Conservation (phyloP, 2,888 invertebrate species). For the Pediacus dermestoides region DNA sequence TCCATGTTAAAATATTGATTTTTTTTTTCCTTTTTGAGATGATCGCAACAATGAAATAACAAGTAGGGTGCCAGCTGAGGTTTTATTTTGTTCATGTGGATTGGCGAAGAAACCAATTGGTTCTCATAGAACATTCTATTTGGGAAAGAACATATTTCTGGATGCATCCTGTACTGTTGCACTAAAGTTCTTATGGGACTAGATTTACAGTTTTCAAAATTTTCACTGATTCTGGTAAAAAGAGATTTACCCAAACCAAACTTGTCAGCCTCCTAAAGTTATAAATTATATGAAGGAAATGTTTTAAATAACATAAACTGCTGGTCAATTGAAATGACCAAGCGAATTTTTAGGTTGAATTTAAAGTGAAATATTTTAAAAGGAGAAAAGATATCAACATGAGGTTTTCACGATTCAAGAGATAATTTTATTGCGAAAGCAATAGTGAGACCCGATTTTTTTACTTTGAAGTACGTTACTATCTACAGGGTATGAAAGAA, state of each 20-base stretch:
- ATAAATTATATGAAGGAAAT: conserved; percentile 11
- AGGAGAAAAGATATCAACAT: no score
- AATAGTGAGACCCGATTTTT: no score
- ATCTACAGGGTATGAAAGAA: no score
- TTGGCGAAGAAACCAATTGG: conserved; percentile 50
- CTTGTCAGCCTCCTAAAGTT: conserved; percentile 63
- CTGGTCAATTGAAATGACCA: no score
- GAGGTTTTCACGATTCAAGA: no score
- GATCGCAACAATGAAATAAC: conserved; percentile 53
- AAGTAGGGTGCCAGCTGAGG: conserved; percentile 55
- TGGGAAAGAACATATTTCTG: conserved; percentile 76
- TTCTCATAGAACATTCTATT: conserved; percentile 68
- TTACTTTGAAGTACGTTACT: no score
- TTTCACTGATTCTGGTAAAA: conserved; percentile 68
- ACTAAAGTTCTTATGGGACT: conserved; percentile 57
- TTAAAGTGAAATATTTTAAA: no score
- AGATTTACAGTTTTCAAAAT: conserved; percentile 49
- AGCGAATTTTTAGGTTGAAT: no score
- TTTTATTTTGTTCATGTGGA: conserved; percentile 22
- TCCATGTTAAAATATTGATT: conserved; percentile 51
- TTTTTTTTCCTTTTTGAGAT: conserved; percentile 40
- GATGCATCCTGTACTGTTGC: conserved; percentile 83
- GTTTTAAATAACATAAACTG: background rate
- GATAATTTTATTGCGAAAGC: no score
- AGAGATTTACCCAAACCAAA: conserved; percentile 71